A percentile compares a stretch with the other conserved stretches of the same genome.
phyloP scores from a whole-genome alignment of 2,113 vertebrate species.

The Willisornis vidua region DNA sequence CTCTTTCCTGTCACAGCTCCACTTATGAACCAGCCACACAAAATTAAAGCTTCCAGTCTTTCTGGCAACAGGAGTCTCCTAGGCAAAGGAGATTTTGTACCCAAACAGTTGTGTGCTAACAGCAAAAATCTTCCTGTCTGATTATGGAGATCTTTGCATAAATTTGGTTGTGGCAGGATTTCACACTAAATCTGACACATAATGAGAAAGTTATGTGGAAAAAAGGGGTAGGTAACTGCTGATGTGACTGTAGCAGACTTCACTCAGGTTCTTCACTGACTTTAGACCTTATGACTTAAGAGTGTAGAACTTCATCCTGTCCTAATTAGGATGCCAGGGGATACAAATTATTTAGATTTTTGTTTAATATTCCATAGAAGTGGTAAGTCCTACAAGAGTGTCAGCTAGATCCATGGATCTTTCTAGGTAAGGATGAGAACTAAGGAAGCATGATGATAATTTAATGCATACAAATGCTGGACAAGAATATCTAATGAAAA shows the following conservation, averaged over 20 bases:
- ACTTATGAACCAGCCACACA: background rate
- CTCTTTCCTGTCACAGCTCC: background rate
- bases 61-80: background rate
- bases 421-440: conserved; percentile 26
- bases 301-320: background rate
- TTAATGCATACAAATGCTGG: conserved; percentile 54
- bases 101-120: background rate
- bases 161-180: background rate
- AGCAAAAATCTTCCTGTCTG: background rate
- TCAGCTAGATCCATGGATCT: conserved; percentile 7
- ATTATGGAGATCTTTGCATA: background rate
- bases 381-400: background rate
- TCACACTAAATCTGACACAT: background rate
- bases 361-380: conserved; percentile 52
- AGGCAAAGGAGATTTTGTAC: background rate
- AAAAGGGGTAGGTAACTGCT: background rate
- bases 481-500: conserved; percentile 62
- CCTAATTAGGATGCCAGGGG: conserved; percentile 8
- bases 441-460: conserved; percentile 48
- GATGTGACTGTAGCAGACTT: background rate
- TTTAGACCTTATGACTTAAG: background rate
- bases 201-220: background rate
- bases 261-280: background rate
- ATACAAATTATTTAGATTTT: conserved; percentile 4
- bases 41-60: background rate